Evolutionary conservation across 2,797 vertebrate species (phyloP), one percentile per base, ranked within the genome.

Genomic region (Pseudotriccus pelzelni): DNA sequence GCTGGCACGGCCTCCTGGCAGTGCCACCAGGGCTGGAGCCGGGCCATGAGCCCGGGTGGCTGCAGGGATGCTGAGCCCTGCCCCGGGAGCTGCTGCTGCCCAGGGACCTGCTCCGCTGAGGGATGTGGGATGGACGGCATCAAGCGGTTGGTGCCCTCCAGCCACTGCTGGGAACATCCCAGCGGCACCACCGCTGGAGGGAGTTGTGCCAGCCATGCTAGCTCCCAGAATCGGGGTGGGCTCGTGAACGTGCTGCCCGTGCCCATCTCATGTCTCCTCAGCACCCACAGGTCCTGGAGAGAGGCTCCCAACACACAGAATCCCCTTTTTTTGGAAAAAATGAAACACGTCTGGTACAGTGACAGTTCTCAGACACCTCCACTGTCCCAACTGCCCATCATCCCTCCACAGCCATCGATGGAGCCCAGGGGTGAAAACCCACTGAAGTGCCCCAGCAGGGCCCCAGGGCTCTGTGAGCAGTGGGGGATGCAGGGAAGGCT

Each of bases 101-200:
- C 3, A 0, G 24, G 34, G n/a, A 20, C 9, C 34, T 12, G 18
- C 36, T 66, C 28, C n/a, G 0, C 1, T 1, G 25, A 0, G 2
- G 36, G 30, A 25, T 20, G 69, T 6, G 2, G 62, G 50, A 18
- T 10, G 2, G 25, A n/a, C 0, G 22, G 55, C 55, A 43, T 39
- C 28, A 7, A 1, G 1, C 2, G 5, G 59, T 13, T 3, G 3
- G 17, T 11, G 37, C 8, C 32, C 72, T 39, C 32, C 6, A 5
- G 46, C 7, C 14, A 1, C 58, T 3, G 1, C 53, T 23, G 28
- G 64, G 44, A 58, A 12, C 1, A 0, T 12, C 20, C 34, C 52
- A 3, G 5, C 4, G 58, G 30, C 52, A n/a, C 11, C 36, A 0
- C 0, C 0, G 56, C n/a, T 14, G 58, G 13, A 32, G 23, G 34